Evolutionary conservation across 1,140 invertebrate species (phyloP), one percentile per base, ranked within the genome.

Genomic region (Brachionus rubens): DNA sequence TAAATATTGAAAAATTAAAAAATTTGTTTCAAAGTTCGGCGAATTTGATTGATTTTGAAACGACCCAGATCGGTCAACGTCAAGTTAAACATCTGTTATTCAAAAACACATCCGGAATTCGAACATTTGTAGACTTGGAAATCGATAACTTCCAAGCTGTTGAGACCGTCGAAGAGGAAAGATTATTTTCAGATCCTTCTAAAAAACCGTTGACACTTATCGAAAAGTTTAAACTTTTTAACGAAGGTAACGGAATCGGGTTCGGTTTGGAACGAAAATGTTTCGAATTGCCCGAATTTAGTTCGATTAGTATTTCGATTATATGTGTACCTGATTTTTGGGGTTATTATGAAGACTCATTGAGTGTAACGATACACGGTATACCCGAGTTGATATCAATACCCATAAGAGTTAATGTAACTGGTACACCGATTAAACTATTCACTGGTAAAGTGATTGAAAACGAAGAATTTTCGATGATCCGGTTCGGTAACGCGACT

Each of bases 391-490:
- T 28, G 36, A 40, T 16, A 24, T 36, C 19, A 0, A 33, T 72
- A 9, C 68, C 68, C 9, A 30, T 72, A 9, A 26, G 3, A 50
- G 16, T 50, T 19, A 48, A 72, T 36, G 24, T 72, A 21, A 5
- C 30, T 24, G 68, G 46, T 16, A 50, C 12, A 4, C 68, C 68
- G 16, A 21, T 72, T 26, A 48, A 54, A 16, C 16, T 72, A 21
- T 72, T 30, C 26, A 72, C 50, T 72, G 50, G 68, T 21, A 72
- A 72, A 72, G 46, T 72, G 7, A 16, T 19, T 5, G 43, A 72
- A 48, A 72, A 40, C 21, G 68, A 72, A 19, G 30, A 72, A n/a
- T 40, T 72, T 19, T 36, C 46, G 10, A 72, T 72, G 68, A 30
- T 72, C 16, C 19, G 68, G 40, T 65, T 72, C 41, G 68, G 68